Conservation (phyloP, 2,888 invertebrate species). For the Hirtodrosophila trivittata region DNA sequence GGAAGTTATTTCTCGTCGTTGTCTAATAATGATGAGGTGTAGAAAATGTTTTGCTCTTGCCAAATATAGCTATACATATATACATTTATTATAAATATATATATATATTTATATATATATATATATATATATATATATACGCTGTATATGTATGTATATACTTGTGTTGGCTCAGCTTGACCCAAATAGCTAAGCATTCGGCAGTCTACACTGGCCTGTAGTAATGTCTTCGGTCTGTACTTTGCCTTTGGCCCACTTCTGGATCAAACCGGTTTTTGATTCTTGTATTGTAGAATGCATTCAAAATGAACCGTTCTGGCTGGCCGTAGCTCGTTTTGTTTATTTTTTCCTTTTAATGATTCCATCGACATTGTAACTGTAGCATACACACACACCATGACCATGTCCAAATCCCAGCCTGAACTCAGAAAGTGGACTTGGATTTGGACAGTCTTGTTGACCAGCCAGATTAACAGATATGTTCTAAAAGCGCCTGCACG, state of each 20-base stretch:
- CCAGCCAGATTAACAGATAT: conserved; percentile 67
- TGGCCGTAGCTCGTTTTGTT: conserved; percentile 27
- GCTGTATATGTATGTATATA: background rate
- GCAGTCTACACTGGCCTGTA: conserved; percentile 13
- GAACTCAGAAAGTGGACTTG: conserved; percentile 38
- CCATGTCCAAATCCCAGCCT: conserved; percentile 16
- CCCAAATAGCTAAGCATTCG: conserved; percentile 42
- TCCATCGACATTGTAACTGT: conserved; percentile 65
- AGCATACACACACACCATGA: conserved; percentile 38
- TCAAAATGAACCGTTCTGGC: conserved; percentile 39
- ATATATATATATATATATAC: conserved; percentile 2
- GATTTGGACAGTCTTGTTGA: conserved; percentile 54
- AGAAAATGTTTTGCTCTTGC: conserved; percentile 25
- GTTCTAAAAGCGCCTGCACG: conserved; percentile 59
- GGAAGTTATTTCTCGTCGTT: conserved; percentile 59
- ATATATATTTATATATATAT: conserved; percentile 1
- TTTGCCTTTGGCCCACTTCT: conserved; percentile 61
- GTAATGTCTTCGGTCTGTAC: conserved; percentile 34
- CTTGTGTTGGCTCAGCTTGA: conserved; percentile 15
- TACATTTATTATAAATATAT: conserved; percentile 1
- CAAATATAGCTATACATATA: conserved; percentile 17
- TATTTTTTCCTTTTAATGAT: conserved; percentile 53
- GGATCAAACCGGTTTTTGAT: conserved; percentile 57
- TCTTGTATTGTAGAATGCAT: conserved; percentile 1
- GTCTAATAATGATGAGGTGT: conserved; percentile 48